Percentiles rank a stretch among this genome's conserved stretches.
These are phyloP conservation scores for Musca vetustissima DNA, from an alignment of 1,140 invertebrate species.

Conservation along the genomic window DNA sequence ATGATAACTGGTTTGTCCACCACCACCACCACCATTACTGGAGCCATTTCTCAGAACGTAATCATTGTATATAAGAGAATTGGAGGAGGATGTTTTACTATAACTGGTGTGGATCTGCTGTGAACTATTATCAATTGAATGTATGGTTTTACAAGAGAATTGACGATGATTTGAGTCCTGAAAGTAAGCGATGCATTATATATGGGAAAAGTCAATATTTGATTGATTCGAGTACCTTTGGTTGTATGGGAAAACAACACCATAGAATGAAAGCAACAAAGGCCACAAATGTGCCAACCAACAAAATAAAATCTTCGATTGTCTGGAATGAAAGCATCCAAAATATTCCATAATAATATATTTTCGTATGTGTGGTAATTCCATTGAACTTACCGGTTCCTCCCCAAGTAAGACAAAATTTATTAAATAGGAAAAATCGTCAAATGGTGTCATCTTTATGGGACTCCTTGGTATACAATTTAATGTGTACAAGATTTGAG, in stretches of 20 bases:
- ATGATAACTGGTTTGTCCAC: slow-evolving; percentile 21
- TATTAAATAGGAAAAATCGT: slow-evolving; percentile 63
- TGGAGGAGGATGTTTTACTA: slow-evolving; percentile 18
- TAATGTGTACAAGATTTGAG: too few species aligned
- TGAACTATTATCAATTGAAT: slow-evolving; percentile 24
- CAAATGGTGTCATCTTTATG: slow-evolving; percentile 61
- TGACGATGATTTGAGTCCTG: slow-evolving; percentile 28
- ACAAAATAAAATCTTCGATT: slow-evolving; percentile 65
- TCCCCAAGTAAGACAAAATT: slow-evolving; percentile 64
- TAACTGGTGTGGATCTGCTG: slow-evolving; percentile 25
- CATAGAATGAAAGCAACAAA: slow-evolving; percentile 66
- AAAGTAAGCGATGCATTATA: neutral
- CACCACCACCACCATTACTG: neutral
- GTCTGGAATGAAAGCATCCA: slow-evolving; percentile 50
- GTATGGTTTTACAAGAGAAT: slow-evolving; percentile 28
- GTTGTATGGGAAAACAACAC: slow-evolving; percentile 66
- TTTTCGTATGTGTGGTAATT: neutral
- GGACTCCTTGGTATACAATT: neutral
- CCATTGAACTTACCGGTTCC: slow-evolving; percentile 60
- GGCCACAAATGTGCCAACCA: slow-evolving; percentile 65
- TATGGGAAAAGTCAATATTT: neutral
- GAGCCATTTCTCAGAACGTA: slow-evolving; percentile 23
- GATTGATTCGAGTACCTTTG: slow-evolving; percentile 54
- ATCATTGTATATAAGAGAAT: slow-evolving; percentile 24
- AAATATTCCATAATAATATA: neutral